Base-by-base conservation (phyloP, 1,140 invertebrate species). In the Rhyacophila brunnea region DNA sequence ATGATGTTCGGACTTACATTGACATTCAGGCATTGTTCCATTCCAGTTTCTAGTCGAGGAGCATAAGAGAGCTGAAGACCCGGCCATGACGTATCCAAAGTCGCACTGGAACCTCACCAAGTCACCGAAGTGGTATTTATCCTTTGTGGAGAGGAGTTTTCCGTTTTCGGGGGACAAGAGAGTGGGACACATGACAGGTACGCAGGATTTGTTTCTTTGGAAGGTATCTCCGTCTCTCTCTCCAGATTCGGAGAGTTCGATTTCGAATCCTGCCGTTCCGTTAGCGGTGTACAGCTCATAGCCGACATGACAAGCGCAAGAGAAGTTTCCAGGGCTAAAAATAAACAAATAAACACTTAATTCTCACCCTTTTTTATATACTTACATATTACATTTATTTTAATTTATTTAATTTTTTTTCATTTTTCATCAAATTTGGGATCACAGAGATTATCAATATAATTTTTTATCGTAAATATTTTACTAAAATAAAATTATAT, bases 131-230 rank as follows among this genome's bases (percentile, higher is more conserved):
- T 95, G 91, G 74, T 90, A 95, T 64, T 87, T 82, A 20, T 80
- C 79, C 67, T 89, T 89, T 1, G 91, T 93, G 0, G 92, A 87
- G 11, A 98, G 72, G 34, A 98, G 75, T 65, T 91, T 83, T 42
- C 95, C 95, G 78, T 98, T 96, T 71, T 93, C 90, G 0, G 94
- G 95, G 0, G 87, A 77, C n/a, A 75, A 70, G 14, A 98, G 70
- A 2, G 76, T 69, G 7, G 93, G 89, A 69, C 95, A 98, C 88
- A 94, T 93, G 1, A 95, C 82, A 0, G 91, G 90, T 28, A 98
- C 94, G 74, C 94, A 97, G 13, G 94, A 96, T 79, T 98, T 97
- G 71, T 98, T 98, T 60, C 91, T 83, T 71, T 95, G 88, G 73
- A 91, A 93, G 1, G 86, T 81, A 74, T 98, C 95, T 2, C 92